A percentile compares a stretch with the other conserved stretches of the same genome.
These are phyloP conservation scores for Lepetodrilus schrolli DNA, from an alignment of 2,888 invertebrate genomes.

Conservation along the genomic window DNA sequence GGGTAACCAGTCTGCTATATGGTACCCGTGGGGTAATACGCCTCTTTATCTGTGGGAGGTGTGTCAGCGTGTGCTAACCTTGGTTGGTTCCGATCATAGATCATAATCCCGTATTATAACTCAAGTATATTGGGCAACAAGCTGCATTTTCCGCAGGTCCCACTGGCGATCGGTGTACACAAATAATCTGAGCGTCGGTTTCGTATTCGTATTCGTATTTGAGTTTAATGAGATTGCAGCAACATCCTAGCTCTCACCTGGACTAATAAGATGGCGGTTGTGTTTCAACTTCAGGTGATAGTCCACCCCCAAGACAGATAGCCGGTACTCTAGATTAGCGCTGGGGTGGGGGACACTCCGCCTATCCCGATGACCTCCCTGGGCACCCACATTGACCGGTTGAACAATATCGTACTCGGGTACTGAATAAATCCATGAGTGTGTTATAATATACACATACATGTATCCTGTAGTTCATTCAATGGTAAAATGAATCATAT, in stretches of 20 bases:
- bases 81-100: not conserved
- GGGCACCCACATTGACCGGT: slow-evolving; percentile 38
- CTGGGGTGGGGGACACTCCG: not conserved
- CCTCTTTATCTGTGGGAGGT: too few relatives aligned
- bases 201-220: not conserved
- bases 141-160: not conserved
- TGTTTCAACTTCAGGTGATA: slow-evolving; percentile 46
- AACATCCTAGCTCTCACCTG: slow-evolving; percentile 40
- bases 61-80: too few relatives aligned
- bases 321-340: slow-evolving; percentile 43
- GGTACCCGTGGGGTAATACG: too few relatives aligned
- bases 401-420: slow-evolving; percentile 50
- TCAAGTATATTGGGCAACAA: not conserved
- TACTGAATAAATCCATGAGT: too few relatives aligned
- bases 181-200: not conserved
- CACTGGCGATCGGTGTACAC: not conserved
- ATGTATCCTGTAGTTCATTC: too few relatives aligned
- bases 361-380: slow-evolving; percentile 38
- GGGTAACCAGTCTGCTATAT: too few relatives aligned
- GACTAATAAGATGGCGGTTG: slow-evolving; percentile 49
- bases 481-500: too few relatives aligned
- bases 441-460: too few relatives aligned
- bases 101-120: not conserved
- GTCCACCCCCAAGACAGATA: slow-evolving; percentile 48
- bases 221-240: not conserved